Conservation (phyloP, 1,140 invertebrate genomes). For the Radopholus similis region DNA sequence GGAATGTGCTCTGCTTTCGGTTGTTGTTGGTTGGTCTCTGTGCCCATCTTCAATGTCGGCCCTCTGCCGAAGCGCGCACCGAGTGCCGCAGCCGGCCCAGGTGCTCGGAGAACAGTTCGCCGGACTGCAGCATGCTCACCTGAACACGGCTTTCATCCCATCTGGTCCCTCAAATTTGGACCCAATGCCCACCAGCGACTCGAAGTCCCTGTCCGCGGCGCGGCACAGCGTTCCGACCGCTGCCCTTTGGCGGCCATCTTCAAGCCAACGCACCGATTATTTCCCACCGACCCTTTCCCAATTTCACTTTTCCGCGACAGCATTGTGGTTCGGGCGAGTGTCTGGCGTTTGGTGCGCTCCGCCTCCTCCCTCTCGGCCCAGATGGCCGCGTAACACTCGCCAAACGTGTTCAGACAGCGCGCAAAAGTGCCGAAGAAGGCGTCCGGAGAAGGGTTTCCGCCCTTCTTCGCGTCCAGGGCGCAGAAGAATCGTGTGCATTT, state of each 20-base stretch:
- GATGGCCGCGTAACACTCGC: constrained; percentile 75
- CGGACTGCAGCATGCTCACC: constrained; percentile 85
- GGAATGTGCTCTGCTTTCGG: too few species aligned
- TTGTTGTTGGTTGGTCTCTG: too few species aligned
- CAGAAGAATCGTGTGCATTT: constrained; percentile 68
- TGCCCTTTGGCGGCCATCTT: constrained; percentile 26
- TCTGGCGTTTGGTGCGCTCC: constrained; percentile 80
- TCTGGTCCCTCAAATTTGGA: too few species aligned
- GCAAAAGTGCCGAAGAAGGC: constrained; percentile 94
- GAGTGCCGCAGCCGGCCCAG: constrained; percentile 65
- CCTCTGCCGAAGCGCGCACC: constrained; percentile 14
- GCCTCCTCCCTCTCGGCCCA: constrained; percentile 82
- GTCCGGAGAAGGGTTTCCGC: constrained; percentile 75
- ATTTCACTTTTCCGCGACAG: constrained; percentile 37
- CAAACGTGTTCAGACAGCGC: constrained; percentile 77
- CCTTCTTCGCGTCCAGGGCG: constrained; percentile 72
- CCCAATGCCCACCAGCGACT: constrained; percentile 96
- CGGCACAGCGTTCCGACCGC: background rate
- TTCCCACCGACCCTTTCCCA: constrained; percentile 26
- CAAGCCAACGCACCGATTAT: background rate
- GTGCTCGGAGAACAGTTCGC: constrained; percentile 94
- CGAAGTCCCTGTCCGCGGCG: constrained; percentile 73
- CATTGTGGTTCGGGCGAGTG: constrained; percentile 69
- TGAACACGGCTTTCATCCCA: too few species aligned
- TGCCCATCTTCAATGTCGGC: background rate